Evolutionary conservation across 2,888 invertebrate genomes (phyloP).

Genomic region (Melieria crassipennis): DNA sequence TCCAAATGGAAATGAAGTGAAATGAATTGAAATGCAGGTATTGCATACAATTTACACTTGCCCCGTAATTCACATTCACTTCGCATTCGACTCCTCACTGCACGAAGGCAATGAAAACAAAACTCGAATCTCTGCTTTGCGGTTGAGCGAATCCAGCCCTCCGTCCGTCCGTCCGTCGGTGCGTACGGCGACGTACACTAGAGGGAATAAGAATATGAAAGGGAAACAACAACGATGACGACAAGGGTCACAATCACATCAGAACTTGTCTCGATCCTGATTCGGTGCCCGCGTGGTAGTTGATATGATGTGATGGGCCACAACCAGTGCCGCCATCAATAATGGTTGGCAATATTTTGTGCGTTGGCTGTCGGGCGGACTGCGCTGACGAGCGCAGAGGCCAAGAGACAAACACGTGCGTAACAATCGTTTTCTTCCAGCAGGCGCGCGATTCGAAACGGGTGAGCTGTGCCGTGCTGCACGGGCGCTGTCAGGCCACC

Average conservation of each 20-base stretch:
- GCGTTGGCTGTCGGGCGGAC: constrained; percentile 8
- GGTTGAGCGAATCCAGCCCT: constrained; percentile 4
- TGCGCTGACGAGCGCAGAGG: background rate
- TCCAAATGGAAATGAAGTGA: constrained; percentile 14
- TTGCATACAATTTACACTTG: constrained; percentile 5
- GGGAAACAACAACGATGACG: constrained; percentile 3
- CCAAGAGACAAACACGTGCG: no score
- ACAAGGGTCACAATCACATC: constrained; percentile 22
- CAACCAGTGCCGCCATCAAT: constrained; percentile 11
- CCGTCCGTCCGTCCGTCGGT: constrained; percentile 9
- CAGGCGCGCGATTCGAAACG: no score
- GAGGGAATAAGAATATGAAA: constrained; percentile 6
- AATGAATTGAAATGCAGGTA: background rate
- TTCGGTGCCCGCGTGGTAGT: background rate
- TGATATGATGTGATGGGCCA: no score
- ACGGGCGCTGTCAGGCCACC: no score
- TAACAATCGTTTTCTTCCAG: no score
- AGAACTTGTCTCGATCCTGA: constrained; percentile 22
- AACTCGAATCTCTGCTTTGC: constrained; percentile 23
- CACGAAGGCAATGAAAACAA: constrained; percentile 9
- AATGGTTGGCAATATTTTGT: constrained; percentile 2
- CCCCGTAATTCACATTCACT: constrained; percentile 3
- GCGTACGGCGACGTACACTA: background rate
- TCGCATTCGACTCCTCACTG: constrained; percentile 8
- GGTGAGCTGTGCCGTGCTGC: no score